These are phyloP conservation scores for Forbesichthys agassizii DNA, from an alignment of 2,113 vertebrate species.

Conservation along the genomic window DNA sequence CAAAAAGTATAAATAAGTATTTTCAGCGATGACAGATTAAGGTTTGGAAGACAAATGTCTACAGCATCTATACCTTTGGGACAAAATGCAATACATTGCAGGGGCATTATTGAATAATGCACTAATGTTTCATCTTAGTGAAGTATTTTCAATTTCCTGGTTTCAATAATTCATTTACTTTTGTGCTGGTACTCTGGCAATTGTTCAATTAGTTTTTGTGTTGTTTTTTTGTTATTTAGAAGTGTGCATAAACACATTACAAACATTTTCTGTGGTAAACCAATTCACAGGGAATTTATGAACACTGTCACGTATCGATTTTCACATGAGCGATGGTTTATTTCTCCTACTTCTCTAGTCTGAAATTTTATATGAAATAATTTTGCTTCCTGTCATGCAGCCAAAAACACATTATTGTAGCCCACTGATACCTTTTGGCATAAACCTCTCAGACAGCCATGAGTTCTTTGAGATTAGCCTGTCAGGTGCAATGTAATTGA, in stretches of 20 bases:
- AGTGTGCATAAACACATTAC: slow-evolving; percentile 24
- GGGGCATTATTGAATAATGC: background rate
- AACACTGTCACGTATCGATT: slow-evolving; percentile 45
- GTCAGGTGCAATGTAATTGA: slow-evolving; percentile 64
- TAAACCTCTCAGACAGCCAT: slow-evolving; percentile 32
- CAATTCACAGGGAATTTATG: slow-evolving; percentile 32
- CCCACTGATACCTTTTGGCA: slow-evolving; percentile 16
- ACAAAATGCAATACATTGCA: background rate
- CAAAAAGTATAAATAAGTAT: background rate
- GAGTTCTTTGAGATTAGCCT: slow-evolving; percentile 54
- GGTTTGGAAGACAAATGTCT: background rate
- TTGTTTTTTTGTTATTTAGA: slow-evolving; percentile 23
- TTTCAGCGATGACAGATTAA: background rate
- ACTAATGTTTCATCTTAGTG: slow-evolving; percentile 8
- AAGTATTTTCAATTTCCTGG: background rate
- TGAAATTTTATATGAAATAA: background rate
- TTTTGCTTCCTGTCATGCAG: too few species aligned
- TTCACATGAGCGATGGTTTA: slow-evolving; percentile 46
- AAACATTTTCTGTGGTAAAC: slow-evolving; percentile 8
- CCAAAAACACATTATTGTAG: too few species aligned
- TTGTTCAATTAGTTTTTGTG: slow-evolving; percentile 37
- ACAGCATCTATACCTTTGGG: background rate
- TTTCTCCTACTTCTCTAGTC: slow-evolving; percentile 15
- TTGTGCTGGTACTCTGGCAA: slow-evolving; percentile 8
- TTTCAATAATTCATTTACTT: slow-evolving; percentile 8